A percentile compares a stretch with the other conserved stretches of the same genome.
Evolutionary conservation across 2,888 invertebrate genomes (phyloP).

Genomic region (Chironomus riparius): DNA sequence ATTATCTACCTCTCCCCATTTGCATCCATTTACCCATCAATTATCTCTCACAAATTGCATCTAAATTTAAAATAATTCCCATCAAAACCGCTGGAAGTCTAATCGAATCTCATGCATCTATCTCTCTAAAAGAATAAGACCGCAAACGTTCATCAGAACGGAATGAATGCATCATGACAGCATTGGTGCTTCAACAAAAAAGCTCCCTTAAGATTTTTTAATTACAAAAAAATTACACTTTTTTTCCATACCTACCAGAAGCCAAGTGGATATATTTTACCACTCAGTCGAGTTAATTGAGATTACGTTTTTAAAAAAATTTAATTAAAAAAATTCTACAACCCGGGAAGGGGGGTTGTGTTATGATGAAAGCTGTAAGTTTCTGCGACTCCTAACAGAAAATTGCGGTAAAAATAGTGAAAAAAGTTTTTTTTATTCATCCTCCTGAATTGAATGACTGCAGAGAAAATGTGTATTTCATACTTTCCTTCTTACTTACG

Average conservation of each 20-base stretch:
- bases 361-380: neutral
- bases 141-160: neutral
- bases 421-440: neutral
- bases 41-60: too few relatives aligned
- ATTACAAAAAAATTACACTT: neutral
- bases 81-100: too few relatives aligned
- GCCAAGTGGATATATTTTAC: neutral
- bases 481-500: neutral
- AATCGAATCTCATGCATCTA: too few relatives aligned
- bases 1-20: too few relatives aligned
- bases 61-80: too few relatives aligned
- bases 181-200: neutral
- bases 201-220: neutral
- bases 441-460: neutral
- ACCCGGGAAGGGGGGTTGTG: neutral
- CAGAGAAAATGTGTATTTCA: neutral
- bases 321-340: constrained; percentile 3
- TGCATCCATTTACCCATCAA: too few relatives aligned
- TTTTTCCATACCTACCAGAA: neutral
- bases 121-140: neutral
- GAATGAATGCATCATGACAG: neutral
- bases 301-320: neutral
- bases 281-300: neutral
- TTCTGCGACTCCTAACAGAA: too few relatives aligned
- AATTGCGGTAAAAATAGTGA: too few relatives aligned